Evolutionary conservation across 2,113 vertebrate genomes (phyloP).

Genomic region (Patagioenas fasciata): DNA sequence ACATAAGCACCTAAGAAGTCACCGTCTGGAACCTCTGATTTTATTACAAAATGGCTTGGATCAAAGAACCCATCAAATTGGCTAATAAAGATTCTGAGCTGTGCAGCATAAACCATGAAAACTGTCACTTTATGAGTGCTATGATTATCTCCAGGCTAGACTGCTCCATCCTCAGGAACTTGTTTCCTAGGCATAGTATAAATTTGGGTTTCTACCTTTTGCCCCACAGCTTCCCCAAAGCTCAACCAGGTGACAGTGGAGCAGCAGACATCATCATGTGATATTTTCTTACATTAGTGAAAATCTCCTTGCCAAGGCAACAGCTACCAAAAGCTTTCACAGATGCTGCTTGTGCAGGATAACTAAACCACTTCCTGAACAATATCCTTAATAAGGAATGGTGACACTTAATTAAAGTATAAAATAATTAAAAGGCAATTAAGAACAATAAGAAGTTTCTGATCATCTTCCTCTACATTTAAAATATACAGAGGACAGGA

Average conservation of each 20-base stretch:
- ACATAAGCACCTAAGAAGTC: slow-evolving; percentile 9
- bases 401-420: slow-evolving; percentile 53
- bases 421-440: slow-evolving; percentile 61
- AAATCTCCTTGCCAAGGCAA: background rate
- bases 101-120: background rate
- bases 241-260: background rate
- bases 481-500: background rate
- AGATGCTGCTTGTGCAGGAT: background rate
- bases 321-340: background rate
- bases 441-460: slow-evolving; percentile 28
- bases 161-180: background rate
- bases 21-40: slow-evolving; percentile 11
- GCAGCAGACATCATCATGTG: background rate
- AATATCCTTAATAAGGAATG: slow-evolving; percentile 21
- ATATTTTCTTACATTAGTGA: background rate
- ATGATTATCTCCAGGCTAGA: background rate
- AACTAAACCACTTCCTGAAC: slow-evolving; percentile 22
- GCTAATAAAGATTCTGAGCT: background rate
- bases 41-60: background rate
- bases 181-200: background rate
- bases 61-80: background rate
- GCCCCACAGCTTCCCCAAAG: background rate
- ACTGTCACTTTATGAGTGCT: background rate
- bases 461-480: background rate
- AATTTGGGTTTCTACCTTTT: background rate